Evolutionary conservation across 2,888 invertebrate genomes (phyloP), one percentile per base, ranked within the genome.

Genomic region (Drosophila birchii): DNA sequence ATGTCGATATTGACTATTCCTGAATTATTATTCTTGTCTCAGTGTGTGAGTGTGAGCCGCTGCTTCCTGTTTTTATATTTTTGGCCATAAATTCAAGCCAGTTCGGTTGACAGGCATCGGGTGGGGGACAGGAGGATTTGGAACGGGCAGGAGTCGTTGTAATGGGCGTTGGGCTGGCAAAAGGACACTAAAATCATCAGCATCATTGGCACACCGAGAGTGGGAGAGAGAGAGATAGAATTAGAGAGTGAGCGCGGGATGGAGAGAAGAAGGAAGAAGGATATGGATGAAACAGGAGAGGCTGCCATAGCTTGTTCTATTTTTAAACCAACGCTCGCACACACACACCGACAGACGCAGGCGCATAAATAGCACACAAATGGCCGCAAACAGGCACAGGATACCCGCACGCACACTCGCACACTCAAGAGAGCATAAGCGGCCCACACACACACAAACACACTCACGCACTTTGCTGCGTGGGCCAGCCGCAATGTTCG

Each of bases 291-390:
- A 45, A 23, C 51, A 32, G 73, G 47, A 73, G 83, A 39, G 75
- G 83, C 88, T 78, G 79, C 76, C 83, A 75, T 80, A 79, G 88
- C 89, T 85, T 85, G 83, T 89, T 79, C 89, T 85, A 89, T 85
- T 85, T 85, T 88, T 83, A 83, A 83, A 83, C 79, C 87, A 88
- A 78, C 51, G 81, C 59, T 58, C 63, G 23, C 23, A 59, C 47
- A 70, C 76, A 62, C 53, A 67, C 53, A 68, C 39, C 59, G 18
- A 59, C 69, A 88, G 78, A 83, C 83, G 83, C 89, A 86, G 85
- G 89, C 89, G 83, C 83, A 83, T 88, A 83, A 88, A 83, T 88
- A 83, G 87, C 84, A 73, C 54, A 75, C 58, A 68, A 81, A 73
- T 76, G 73, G 78, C 81, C 76, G 62, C 72, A 81, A 55, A 63